Conservation (phyloP, 1,140 invertebrate species). For the Wiebesia pumilae region DNA sequence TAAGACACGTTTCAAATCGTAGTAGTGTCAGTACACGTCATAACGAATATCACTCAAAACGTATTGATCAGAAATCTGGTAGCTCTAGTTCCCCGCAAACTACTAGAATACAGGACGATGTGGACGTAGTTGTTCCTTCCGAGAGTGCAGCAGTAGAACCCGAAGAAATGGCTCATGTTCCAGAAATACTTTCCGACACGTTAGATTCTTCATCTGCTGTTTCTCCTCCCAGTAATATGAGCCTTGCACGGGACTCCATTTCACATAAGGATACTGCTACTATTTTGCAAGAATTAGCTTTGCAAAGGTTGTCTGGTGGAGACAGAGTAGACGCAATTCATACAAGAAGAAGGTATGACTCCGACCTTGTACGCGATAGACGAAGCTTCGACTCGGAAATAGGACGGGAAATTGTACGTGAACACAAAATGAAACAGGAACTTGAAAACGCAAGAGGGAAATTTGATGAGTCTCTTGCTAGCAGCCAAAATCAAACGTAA, state of each 20-base stretch:
- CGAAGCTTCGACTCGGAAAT: constrained; percentile 77
- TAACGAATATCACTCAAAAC: constrained; percentile 29
- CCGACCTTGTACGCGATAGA: constrained; percentile 63
- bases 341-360: constrained; percentile 61
- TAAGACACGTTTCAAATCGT: constrained; percentile 56
- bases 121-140: constrained; percentile 65
- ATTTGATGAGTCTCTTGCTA: constrained; percentile 60
- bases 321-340: constrained; percentile 54
- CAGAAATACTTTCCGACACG: constrained; percentile 66
- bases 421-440: constrained; percentile 75
- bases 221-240: background rate
- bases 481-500: constrained; percentile 47
- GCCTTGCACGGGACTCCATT: constrained; percentile 61
- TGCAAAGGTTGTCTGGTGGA: constrained; percentile 68
- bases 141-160: constrained; percentile 70
- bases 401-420: constrained; percentile 75
- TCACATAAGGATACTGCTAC: constrained; percentile 69
- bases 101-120: constrained; percentile 55
- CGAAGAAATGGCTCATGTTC: constrained; percentile 67
- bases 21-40: constrained; percentile 57
- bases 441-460: constrained; percentile 69
- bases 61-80: constrained; percentile 16
- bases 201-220: background rate
- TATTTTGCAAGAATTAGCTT: constrained; percentile 69
- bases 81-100: background rate